These are phyloP conservation scores for Tetramorium simillimum DNA, from an alignment of 1,140 invertebrate genomes.

Conservation along the genomic window DNA sequence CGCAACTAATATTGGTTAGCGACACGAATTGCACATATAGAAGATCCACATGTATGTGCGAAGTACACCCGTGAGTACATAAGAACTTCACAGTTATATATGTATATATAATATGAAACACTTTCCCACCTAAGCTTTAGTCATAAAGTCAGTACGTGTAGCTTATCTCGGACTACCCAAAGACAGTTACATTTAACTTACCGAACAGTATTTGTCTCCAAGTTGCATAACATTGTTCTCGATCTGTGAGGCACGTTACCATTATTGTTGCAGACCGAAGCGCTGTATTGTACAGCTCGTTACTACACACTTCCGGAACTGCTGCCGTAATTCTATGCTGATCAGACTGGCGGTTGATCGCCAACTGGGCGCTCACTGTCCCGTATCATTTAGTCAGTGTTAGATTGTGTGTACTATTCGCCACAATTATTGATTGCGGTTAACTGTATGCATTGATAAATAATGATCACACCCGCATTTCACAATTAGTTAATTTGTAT, in stretches of 20 bases:
- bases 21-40: constrained; percentile 9
- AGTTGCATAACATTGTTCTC: constrained; percentile 34
- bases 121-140: constrained; percentile 1
- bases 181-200: constrained; percentile 52
- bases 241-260: constrained; percentile 4
- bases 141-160: constrained; percentile 20
- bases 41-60: background rate
- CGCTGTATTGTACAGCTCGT: background rate
- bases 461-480: background rate
- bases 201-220: constrained; percentile 28
- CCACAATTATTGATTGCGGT: background rate
- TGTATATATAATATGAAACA: constrained; percentile 9
- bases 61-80: background rate
- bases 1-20: constrained; percentile 13
- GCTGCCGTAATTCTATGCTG: constrained; percentile 32
- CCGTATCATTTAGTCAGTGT: background rate
- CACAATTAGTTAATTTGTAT: background rate
- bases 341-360: constrained; percentile 19
- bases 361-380: background rate
- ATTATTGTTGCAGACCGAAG: constrained; percentile 19
- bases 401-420: background rate
- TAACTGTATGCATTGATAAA: background rate
- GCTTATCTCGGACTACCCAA: constrained; percentile 27
- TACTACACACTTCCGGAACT: constrained; percentile 26
- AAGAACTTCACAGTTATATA: constrained; percentile 33